Conservation (phyloP, 35 echinoderm and acorn worm species). For the Apostichopus parvimensis region DNA sequence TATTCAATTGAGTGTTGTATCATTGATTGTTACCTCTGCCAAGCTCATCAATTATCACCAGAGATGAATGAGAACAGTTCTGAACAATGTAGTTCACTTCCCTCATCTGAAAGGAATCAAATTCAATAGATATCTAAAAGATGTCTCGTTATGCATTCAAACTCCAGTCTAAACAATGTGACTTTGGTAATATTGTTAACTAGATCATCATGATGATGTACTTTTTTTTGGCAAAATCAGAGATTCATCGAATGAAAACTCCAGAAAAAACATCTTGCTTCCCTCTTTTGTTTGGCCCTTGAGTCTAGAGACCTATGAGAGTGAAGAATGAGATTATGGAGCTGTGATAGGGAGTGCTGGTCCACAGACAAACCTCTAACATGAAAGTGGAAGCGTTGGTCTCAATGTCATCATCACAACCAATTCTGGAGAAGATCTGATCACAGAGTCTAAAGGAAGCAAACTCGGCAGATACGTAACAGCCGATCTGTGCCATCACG, state of each 20-base stretch:
- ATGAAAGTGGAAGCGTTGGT: constrained; percentile 97
- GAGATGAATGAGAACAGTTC: constrained; percentile 83
- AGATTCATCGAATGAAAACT: too few relatives aligned
- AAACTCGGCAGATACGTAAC: constrained; percentile 87
- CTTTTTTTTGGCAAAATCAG: too few relatives aligned
- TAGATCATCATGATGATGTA: too few relatives aligned
- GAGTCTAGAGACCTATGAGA: too few relatives aligned
- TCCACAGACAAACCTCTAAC: constrained; percentile 71
- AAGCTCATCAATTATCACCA: constrained; percentile 97
- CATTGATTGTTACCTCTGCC: constrained; percentile 81
- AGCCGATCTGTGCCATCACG: constrained; percentile 94
- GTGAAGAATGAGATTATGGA: too few relatives aligned
- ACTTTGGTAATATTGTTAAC: too few relatives aligned
- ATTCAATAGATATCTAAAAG: neutral
- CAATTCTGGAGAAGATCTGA: constrained; percentile 96
- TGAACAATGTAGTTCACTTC: constrained; percentile 94
- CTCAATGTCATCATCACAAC: constrained; percentile 98
- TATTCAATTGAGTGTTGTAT: neutral
- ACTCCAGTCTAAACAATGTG: too few relatives aligned
- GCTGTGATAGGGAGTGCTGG: too few relatives aligned
- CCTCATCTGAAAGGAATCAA: constrained; percentile 70
- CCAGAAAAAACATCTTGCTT: too few relatives aligned
- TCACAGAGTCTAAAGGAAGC: constrained; percentile 82
- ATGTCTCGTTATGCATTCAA: too few relatives aligned
- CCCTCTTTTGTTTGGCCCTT: too few relatives aligned